phyloP scores from a whole-genome alignment of 2,888 invertebrate species.

The Dicranocentrus wangi region DNA sequence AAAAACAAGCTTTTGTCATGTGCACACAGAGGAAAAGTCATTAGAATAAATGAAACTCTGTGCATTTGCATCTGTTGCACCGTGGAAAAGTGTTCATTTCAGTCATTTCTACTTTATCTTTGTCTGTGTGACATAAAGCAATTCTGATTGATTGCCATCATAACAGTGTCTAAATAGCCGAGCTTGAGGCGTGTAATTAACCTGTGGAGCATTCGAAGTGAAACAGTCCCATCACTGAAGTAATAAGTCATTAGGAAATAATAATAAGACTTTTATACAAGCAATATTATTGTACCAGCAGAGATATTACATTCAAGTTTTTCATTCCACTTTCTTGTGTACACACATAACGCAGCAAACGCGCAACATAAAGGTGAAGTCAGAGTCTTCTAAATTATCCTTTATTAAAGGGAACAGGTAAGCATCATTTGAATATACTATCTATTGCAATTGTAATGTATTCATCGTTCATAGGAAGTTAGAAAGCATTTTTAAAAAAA shows the following conservation, averaged over 20 bases:
- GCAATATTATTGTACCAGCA: background rate
- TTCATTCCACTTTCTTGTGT: background rate
- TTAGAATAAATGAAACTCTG: background rate
- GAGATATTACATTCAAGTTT: background rate
- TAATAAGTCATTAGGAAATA: background rate
- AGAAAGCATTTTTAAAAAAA: conserved; percentile 27
- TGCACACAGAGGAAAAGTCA: background rate
- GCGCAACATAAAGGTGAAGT: background rate
- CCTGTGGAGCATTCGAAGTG: too few species aligned
- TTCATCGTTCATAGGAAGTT: too few species aligned
- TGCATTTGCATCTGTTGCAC: background rate
- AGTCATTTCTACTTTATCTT: background rate
- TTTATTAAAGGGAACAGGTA: background rate
- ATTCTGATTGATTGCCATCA: too few species aligned
- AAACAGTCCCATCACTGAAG: too few species aligned
- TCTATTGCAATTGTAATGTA: too few species aligned
- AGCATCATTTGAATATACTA: too few species aligned
- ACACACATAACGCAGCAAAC: too few species aligned
- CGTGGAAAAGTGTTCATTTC: background rate
- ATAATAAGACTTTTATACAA: background rate
- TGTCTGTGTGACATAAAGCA: too few species aligned
- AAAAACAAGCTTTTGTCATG: background rate
- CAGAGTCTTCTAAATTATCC: background rate
- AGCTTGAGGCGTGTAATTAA: too few species aligned
- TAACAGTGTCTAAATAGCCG: too few species aligned